Evolutionary conservation across 2,113 vertebrate species (phyloP).

Genomic region (Myrmecobius fasciatus): DNA sequence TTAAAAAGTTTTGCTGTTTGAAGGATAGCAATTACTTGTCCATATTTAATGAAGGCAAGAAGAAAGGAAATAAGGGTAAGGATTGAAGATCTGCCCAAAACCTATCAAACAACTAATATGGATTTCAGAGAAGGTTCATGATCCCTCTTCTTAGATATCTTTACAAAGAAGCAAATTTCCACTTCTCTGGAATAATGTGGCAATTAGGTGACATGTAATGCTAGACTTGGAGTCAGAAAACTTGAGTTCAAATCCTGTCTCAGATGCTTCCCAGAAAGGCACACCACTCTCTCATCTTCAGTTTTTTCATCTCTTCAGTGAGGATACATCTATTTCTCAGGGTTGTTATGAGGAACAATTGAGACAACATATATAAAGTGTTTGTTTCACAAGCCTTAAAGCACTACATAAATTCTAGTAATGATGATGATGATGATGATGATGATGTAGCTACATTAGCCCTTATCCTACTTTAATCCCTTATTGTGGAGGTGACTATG

Average conservation of each 20-base stretch:
- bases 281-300: neutral
- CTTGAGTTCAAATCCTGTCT: neutral
- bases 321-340: neutral
- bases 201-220: too few relatives aligned
- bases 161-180: constrained; percentile 31
- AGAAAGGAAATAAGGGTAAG: neutral
- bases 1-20: neutral
- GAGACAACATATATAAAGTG: neutral
- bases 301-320: neutral
- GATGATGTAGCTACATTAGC: too few relatives aligned
- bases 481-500: neutral
- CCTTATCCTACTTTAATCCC: too few relatives aligned
- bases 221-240: neutral
- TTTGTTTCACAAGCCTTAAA: neutral
- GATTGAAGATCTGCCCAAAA: neutral
- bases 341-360: neutral
- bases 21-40: neutral
- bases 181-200: neutral
- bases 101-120: neutral
- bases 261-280: neutral
- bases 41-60: neutral
- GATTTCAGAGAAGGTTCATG: neutral
- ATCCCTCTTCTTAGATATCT: neutral
- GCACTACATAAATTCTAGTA: neutral
- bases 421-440: too few relatives aligned